Evolutionary conservation across 2,888 invertebrate species (phyloP), one percentile per base, ranked within the genome.

Genomic region (Eristalis arbustorum): DNA sequence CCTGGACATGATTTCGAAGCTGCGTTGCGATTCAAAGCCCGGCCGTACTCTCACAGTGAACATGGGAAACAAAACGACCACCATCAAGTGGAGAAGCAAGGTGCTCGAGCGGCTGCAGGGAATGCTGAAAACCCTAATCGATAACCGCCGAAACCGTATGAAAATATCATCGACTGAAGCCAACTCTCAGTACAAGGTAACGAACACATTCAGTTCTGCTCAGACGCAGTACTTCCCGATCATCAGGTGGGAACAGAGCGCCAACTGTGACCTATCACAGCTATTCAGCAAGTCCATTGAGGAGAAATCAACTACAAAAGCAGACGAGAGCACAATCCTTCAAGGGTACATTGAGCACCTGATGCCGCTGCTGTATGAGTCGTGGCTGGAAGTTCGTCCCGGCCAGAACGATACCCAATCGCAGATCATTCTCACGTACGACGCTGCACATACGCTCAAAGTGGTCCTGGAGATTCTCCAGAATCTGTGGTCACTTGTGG

Each of bases 311-410:
- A 75, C 88, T 2, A 37, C 71, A 5, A 64, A 61, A 28, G 90
- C 90, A 74, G 89, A 93, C 22, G 93, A 94, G 90, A 93, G 93
- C 88, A 93, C 93, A 88, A 94, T 89, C 25, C 88, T 96, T 79
- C 93, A 94, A 75, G 94, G 94, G 68, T 96, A 96, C 91, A 93
- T 96, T 37, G 93, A 94, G 82, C 94, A 95, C 42, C 93, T 98
- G 63, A 94, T 97, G 92, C 97, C 97, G 0, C 93, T 98, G 28
- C 93, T 98, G 75, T 94, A 96, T 91, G 97, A 97, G 91, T 96
- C 96, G 68, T 98, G 98, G 97, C 91, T 97, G 28, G 98, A 98
- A 93, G 96, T 96, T 14, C 94, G 95, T 66, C 95, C 96, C 5
- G 93, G 91, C 84, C 82, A 84, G 61, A 64, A 14, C 10, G 59